Evolutionary conservation across 2,797 vertebrate genomes (phyloP), one percentile per base, ranked within the genome.

Genomic region (Lemur catta): DNA sequence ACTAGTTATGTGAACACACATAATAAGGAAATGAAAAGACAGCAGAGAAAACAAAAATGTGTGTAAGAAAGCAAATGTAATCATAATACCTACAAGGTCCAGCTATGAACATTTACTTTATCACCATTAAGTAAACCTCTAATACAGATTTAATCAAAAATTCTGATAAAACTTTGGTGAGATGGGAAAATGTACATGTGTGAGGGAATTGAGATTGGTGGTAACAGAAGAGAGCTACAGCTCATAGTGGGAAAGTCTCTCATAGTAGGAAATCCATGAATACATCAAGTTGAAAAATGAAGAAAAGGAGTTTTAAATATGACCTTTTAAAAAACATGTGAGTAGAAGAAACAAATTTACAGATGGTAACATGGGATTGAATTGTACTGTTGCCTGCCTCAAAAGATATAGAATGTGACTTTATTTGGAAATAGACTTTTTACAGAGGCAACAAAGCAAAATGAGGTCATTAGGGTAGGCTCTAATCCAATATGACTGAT

Each of bases 291-390:
- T 92, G 65, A 84, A 93, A 93, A 87, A 17, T 74, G n/a, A 81
- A 67, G 48, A 87, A 89, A 95, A 88, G 63, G 15, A 89, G 61
- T 59, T 59, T 52, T 74, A 72, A 82, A 75, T 65, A 57, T 22
- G 46, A 20, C 7, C 50, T 71, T 84, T 95, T 63, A 80, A 84
- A 84, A 50, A 91, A 91, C 43, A 91, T 59, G 74, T 4, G 35
- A 92, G 50, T 0, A 67, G 22, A 93, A 89, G 48, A 95, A 95
- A 89, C 14, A 69, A 78, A 82, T 75, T 92, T 94, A 65, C 61
- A 71, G 13, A 75, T 84, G 43, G 35, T 35, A 91, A 85, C 18
- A 63, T 30, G 59, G 38, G 38, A 71, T 22, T 86, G 38, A 90
- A 63, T 43, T 71, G 14, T 35, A 33, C 18, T n/a, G 12, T 15